Conservation (phyloP, 2,113 vertebrate species). For the Nanorana parkeri region DNA sequence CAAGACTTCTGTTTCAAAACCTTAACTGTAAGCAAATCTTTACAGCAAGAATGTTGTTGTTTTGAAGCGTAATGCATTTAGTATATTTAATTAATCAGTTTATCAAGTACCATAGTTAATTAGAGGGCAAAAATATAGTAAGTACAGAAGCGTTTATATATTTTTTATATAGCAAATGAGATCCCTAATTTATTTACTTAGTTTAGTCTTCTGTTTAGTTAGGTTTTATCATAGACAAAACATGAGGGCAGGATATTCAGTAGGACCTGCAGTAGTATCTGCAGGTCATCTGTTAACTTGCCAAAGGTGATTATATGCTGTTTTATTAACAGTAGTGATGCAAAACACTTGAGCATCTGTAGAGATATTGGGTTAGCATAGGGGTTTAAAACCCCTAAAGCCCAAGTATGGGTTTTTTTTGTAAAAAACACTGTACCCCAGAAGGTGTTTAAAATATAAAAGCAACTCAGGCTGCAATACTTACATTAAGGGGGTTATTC, state of each 20-base stretch:
- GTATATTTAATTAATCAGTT: conserved; percentile 46
- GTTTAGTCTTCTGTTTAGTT: background rate
- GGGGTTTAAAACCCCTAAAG: too few species aligned
- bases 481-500: too few species aligned
- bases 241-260: too few species aligned
- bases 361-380: too few species aligned
- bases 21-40: conserved; percentile 37
- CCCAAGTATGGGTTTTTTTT: too few species aligned
- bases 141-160: conserved; percentile 5
- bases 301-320: too few species aligned
- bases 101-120: conserved; percentile 32
- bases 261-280: too few species aligned
- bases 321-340: too few species aligned
- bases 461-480: too few species aligned
- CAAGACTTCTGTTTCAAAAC: conserved; percentile 3
- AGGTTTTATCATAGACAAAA: background rate
- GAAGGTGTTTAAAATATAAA: too few species aligned
- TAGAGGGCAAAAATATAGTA: conserved; percentile 35
- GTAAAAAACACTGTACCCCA: too few species aligned
- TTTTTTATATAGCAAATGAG: conserved; percentile 8
- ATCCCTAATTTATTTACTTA: conserved; percentile 13
- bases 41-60: conserved; percentile 10
- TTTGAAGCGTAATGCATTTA: conserved; percentile 34
- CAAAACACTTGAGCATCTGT: too few species aligned
- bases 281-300: background rate